phyloP scores from a whole-genome alignment of 2,888 invertebrate species.

The Hirtodrosophila duncani region DNA sequence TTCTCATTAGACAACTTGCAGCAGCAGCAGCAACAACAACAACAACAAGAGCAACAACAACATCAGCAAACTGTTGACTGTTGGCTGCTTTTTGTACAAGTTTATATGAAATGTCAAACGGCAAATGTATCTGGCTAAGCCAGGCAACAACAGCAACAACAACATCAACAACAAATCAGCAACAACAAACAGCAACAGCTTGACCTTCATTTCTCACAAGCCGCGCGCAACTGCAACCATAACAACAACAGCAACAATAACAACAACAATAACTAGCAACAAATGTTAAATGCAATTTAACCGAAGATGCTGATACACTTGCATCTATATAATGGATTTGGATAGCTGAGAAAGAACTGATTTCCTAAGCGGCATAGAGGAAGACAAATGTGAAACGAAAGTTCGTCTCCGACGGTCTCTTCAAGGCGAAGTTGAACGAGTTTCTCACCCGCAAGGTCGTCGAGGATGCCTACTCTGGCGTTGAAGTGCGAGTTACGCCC shows the following conservation, averaged over 20 bases:
- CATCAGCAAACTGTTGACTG: constrained; percentile 13
- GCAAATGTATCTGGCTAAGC: constrained; percentile 35
- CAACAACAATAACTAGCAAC: constrained; percentile 28
- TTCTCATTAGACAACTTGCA: constrained; percentile 62
- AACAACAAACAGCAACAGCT: constrained; percentile 20
- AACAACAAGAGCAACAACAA: too few species aligned
- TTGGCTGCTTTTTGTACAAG: constrained; percentile 42
- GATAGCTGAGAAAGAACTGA: too few species aligned
- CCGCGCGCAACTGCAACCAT: constrained; percentile 41
- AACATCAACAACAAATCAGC: constrained; percentile 17
- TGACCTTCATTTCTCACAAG: constrained; percentile 68
- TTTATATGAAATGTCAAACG: constrained; percentile 69
- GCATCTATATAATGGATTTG: too few species aligned
- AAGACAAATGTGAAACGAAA: too few species aligned
- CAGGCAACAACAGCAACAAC: constrained; percentile 9
- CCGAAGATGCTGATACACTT: too few species aligned
- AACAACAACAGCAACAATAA: constrained; percentile 18
- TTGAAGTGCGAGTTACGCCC: constrained; percentile 98
- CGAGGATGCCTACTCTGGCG: constrained; percentile 99
- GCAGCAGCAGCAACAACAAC: too few species aligned
- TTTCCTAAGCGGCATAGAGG: too few species aligned
- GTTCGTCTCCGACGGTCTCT: constrained; percentile 99
- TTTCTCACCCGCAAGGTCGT: constrained; percentile 98
- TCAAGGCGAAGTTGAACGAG: constrained; percentile 99
- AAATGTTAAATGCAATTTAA: too few species aligned